Base-by-base conservation (phyloP, 1,140 invertebrate species). In the Zaprionus africanus region DNA sequence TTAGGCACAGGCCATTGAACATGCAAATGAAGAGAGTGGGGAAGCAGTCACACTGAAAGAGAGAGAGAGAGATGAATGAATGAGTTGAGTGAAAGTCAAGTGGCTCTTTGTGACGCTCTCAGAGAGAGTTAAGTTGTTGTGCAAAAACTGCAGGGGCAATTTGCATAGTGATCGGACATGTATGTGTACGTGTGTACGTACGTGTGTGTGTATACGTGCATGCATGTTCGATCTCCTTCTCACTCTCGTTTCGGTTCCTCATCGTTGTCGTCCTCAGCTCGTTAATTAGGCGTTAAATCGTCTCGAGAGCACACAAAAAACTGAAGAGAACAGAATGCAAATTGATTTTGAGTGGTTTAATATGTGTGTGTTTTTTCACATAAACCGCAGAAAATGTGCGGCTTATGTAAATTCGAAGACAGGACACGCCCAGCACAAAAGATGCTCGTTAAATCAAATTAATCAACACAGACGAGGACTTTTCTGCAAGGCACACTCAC, bases 271-370 rank as follows among this genome's bases (percentile, higher is more conserved):
- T 61, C 34, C 56, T 67, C 76, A 49, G 68, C 66, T 76, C 74
- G 78, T 84, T 88, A 87, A 87, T 87, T 87, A 88, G 88, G 83
- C 83, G 83, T 88, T 81, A 88, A 87, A 87, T 87, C 78, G 84
- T 84, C 19, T 24, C 46, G 46, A 69, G 73, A 78, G 68, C 57
- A 75, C 78, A 79, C 53, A 69, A 71, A 76, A 65, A 78, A 63
- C 68, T 43, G 60, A 66, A 72, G 12, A 34, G 67, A 61, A 41
- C 81, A 43, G 64, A 73, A 84, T 72, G 78, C 38, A 83, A 87
- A 83, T 88, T 88, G 74, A 84, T 81, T 88, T 87, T 73, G 74
- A 88, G 84, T 83, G 70, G 66, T 83, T 86, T 83, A 70, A 31
- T 62, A 19, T 76, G 63, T 58, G 74, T 60, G 28, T 76, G n/a